Evolutionary conservation across 1,140 invertebrate species (phyloP).

Genomic region (Melanaphis sacchari): DNA sequence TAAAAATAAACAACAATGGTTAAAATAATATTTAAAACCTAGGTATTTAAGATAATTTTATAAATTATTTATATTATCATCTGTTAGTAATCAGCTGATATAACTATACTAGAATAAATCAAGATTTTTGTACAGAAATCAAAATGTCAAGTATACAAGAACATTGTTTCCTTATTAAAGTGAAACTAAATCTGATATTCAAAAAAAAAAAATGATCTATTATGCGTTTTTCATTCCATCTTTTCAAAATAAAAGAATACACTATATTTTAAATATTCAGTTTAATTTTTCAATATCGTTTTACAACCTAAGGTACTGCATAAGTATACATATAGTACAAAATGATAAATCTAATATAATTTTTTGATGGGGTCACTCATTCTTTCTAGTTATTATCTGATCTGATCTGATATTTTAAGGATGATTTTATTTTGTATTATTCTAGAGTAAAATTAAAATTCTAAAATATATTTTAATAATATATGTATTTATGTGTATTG

Average conservation of each 20-base stretch:
- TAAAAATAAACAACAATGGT: neutral
- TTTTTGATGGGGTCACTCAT: neutral
- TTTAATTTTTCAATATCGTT: neutral
- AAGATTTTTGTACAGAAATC: neutral
- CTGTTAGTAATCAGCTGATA: neutral
- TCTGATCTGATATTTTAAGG: too few species aligned
- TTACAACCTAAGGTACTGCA: too few species aligned
- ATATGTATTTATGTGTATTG: neutral
- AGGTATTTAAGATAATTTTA: neutral
- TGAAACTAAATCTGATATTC: neutral
- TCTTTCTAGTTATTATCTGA: neutral
- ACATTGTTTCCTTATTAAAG: neutral
- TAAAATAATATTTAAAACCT: neutral
- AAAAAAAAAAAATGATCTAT: neutral
- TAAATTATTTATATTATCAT: neutral
- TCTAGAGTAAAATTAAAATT: neutral
- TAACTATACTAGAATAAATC: too few species aligned
- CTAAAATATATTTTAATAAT: neutral
- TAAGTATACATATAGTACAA: neutral
- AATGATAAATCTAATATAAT: neutral
- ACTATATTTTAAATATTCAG: neutral
- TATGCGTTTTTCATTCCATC: neutral
- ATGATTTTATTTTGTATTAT: neutral
- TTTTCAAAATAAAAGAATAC: neutral
- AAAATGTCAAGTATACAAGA: neutral